Evolutionary conservation across 2,113 vertebrate genomes (phyloP).

Genomic region (Vulpes vulpes): DNA sequence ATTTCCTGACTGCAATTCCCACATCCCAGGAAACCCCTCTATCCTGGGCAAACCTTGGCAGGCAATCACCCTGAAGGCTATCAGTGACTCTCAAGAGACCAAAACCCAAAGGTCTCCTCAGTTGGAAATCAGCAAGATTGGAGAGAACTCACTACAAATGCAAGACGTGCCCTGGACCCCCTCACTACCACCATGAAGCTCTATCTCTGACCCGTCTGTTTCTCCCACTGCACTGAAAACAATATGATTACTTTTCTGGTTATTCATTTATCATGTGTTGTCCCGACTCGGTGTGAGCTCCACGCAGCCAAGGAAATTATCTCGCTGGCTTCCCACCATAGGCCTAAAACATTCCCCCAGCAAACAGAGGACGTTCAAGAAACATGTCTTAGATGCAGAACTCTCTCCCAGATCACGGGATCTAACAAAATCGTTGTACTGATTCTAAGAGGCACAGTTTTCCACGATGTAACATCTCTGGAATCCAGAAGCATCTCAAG

Average conservation of each 20-base stretch:
- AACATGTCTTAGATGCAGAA: neutral
- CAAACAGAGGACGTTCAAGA: neutral
- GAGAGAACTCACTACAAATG: neutral
- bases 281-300: neutral
- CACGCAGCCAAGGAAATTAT: neutral
- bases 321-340: neutral
- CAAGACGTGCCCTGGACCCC: accelerated
- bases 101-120: neutral
- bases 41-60: neutral
- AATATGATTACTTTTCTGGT: neutral
- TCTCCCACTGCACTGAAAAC: neutral
- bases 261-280: neutral
- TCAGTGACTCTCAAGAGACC: neutral
- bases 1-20: neutral
- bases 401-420: neutral
- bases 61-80: neutral
- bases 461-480: neutral
- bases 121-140: neutral
- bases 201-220: accelerated
- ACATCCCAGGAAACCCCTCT: neutral
- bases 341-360: neutral
- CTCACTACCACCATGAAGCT: accelerated
- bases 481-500: too few species aligned
- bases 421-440: neutral
- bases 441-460: neutral